Base-by-base conservation (phyloP, 1,140 invertebrate genomes). In the Dendroctonus valens region DNA sequence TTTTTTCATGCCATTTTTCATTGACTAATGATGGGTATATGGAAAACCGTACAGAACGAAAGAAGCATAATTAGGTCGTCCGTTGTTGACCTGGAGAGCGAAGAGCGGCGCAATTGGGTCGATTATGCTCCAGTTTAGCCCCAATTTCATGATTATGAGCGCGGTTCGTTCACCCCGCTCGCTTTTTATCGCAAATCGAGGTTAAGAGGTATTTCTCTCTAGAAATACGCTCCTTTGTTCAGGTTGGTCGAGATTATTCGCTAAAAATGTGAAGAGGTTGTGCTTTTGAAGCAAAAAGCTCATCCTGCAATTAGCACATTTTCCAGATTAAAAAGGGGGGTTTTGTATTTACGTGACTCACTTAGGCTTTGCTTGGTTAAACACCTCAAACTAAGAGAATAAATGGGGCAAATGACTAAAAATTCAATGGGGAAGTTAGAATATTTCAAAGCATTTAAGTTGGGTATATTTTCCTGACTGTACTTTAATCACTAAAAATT, bases 121-220 rank as follows among this genome's bases (percentile, higher is more conserved):
- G 59, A 62, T 61, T 54, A 41, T 48, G 61, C 61, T 63, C 61
- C 41, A 63, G 52, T 63, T 63, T 62, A 42, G 15, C 51, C 42
- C 51, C 41, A 26, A 54, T 63, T 63, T 54, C 51, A n/a, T 54
- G 54, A 63, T 55, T 46, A 46, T n/a, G 39, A 37, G 12, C 42
- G 8, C n/a, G 37, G 61, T 63, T 63, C 61, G 61, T 63, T 63
- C 40, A 63, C 61, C 61, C 41, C 61, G 51, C 11, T 44, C 41
- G 51, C 61, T 54, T 63, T 63, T 63, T 26, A 63, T 54, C 51
- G 61, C 12, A 59, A 54, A 63, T 63, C 55, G 54, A 41, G 61
- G 61, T 63, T 63, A 63, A 46, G 41, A 63, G 51, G 61, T 63
- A 41, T 37, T 48, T 44, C 57, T 55, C 59, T 51, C 40, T 51